Evolutionary conservation across 23 tunicate genomes (phyloP).

Genomic region (Trididemnum miniatum): DNA sequence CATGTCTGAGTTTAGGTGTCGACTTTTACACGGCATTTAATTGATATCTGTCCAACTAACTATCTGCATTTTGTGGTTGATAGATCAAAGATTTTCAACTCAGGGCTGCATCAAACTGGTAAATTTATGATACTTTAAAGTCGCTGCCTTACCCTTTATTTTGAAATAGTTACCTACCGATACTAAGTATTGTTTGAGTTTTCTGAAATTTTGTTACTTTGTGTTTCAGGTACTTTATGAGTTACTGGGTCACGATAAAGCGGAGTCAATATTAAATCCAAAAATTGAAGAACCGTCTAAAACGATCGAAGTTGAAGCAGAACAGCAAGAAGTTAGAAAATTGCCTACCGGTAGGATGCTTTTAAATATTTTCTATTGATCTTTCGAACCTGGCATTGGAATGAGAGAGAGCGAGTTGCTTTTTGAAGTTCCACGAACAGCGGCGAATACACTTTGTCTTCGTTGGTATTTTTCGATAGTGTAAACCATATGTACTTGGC

Average conservation of each 20-base stretch:
- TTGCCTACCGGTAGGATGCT: conserved; percentile 49
- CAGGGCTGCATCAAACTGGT: too few relatives aligned
- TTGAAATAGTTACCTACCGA: too few relatives aligned
- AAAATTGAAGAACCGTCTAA: conserved; percentile 77
- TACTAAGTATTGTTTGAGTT: too few relatives aligned
- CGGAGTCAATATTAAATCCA: conserved; percentile 84
- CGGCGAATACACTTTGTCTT: neutral
- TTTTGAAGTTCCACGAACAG: neutral
- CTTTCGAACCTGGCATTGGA: neutral
- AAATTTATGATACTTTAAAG: too few relatives aligned
- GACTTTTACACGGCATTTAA: too few relatives aligned
- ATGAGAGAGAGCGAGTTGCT: neutral
- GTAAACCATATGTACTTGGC: neutral
- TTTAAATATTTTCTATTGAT: neutral
- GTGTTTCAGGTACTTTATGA: conserved; percentile 66
- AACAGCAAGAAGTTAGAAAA: conserved; percentile 10
- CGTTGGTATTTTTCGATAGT: neutral
- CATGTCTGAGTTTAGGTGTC: too few relatives aligned
- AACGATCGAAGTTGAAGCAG: conserved; percentile 13
- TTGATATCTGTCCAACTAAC: too few relatives aligned
- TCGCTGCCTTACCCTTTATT: too few relatives aligned
- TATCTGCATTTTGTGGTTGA: too few relatives aligned
- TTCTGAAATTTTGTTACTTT: too few relatives aligned
- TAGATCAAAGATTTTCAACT: too few relatives aligned
- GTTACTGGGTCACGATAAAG: conserved; percentile 75